These are phyloP conservation scores for Phlogophora meticulosa DNA, from an alignment of 2,888 invertebrate genomes.

Conservation along the genomic window DNA sequence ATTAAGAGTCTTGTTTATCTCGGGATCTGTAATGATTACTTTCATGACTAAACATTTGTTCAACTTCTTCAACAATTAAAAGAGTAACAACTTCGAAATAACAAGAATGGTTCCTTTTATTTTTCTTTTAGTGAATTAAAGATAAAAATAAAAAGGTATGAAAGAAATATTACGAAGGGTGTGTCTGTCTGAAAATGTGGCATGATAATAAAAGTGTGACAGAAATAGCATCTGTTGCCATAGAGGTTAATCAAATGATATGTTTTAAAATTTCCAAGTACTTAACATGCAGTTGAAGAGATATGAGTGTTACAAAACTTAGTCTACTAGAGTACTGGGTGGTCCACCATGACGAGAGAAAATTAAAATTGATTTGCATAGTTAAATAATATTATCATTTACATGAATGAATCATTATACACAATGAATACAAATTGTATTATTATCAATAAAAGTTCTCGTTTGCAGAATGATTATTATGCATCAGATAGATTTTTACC, in stretches of 20 bases:
- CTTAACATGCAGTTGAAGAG: slow-evolving; percentile 48
- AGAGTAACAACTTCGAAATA: slow-evolving; percentile 20
- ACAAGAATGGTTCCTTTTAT: slow-evolving; percentile 30
- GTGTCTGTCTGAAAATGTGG: slow-evolving; percentile 43
- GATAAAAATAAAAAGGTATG: slow-evolving; percentile 34
- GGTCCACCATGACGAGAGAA: slow-evolving; percentile 18
- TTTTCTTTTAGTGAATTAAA: slow-evolving; percentile 20
- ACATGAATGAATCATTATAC: slow-evolving; percentile 49
- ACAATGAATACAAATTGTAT: slow-evolving; percentile 42
- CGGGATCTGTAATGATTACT: slow-evolving; percentile 42
- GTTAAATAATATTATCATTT: slow-evolving; percentile 38
- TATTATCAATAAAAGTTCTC: slow-evolving; percentile 38
- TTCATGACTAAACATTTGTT: slow-evolving; percentile 47
- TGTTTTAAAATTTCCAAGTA: slow-evolving; percentile 47
- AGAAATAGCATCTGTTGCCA: slow-evolving; percentile 66
- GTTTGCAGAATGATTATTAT: slow-evolving; percentile 26
- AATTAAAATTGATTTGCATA: slow-evolving; percentile 34
- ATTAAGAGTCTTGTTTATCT: slow-evolving; percentile 51
- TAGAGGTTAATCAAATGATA: slow-evolving; percentile 68
- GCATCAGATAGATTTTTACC: slow-evolving; percentile 12
- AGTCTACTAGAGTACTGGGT: slow-evolving; percentile 41
- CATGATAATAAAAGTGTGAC: slow-evolving; percentile 46
- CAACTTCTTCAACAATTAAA: slow-evolving; percentile 29
- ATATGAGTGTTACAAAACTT: slow-evolving; percentile 43
- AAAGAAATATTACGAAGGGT: slow-evolving; percentile 30